Conservation (phyloP, 2,797 vertebrate genomes). For the Echiichthys vipera region DNA sequence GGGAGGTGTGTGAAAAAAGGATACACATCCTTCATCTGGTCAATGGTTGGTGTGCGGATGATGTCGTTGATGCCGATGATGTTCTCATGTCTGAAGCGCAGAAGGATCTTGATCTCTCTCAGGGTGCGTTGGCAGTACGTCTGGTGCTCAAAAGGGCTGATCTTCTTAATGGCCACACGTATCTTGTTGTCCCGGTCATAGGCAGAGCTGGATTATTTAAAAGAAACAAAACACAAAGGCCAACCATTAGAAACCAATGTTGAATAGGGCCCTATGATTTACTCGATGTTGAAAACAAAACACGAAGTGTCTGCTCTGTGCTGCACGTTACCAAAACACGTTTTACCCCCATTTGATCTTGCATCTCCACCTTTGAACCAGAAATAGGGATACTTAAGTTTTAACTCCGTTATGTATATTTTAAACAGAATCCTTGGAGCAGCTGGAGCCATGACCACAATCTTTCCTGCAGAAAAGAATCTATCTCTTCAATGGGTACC, state of each 20-base stretch:
- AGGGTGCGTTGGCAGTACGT: conserved; percentile 93
- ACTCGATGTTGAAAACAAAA: too few species aligned
- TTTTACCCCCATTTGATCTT: not conserved
- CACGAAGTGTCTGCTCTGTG: too few species aligned
- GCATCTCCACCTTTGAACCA: not conserved
- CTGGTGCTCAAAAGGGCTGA: conserved; percentile 94
- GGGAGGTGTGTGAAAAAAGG: conserved; percentile 64
- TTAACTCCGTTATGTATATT: not conserved
- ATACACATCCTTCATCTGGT: conserved; percentile 94
- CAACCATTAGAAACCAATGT: not conserved
- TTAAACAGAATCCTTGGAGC: not conserved
- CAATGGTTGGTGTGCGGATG: conserved; percentile 86
- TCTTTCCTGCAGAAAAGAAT: not conserved
- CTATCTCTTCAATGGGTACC: not conserved
- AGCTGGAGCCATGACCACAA: not conserved
- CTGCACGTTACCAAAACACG: not conserved
- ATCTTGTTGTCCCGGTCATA: conserved; percentile 87
- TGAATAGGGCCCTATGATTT: too few species aligned
- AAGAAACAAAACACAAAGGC: not conserved
- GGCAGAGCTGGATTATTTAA: conserved; percentile 82
- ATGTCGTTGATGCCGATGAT: conserved; percentile 94
- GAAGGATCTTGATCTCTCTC: conserved; percentile 92
- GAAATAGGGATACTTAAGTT: not conserved
- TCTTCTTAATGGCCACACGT: conserved; percentile 93
- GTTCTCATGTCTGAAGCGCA: conserved; percentile 93